These are phyloP conservation scores for Aramus guarauna DNA, from an alignment of 2,113 vertebrate species.

Conservation along the genomic window DNA sequence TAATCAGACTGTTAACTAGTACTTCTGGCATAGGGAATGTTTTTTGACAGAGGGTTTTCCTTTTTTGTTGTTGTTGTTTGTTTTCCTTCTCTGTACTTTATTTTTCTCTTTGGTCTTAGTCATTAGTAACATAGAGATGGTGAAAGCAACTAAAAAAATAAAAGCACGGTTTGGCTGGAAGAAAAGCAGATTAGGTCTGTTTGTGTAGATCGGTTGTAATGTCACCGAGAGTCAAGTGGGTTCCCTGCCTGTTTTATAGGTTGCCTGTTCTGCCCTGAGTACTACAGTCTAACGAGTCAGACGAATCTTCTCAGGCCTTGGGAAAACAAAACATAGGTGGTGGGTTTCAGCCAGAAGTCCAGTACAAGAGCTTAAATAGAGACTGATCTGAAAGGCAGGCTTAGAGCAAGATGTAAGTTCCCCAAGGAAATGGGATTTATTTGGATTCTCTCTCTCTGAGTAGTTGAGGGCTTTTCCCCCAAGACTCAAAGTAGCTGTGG, in stretches of 20 bases:
- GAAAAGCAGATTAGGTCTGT: constrained; percentile 69
- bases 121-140: neutral
- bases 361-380: neutral
- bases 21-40: neutral
- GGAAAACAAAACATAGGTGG: constrained; percentile 14
- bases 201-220: constrained; percentile 80
- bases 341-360: constrained; percentile 29
- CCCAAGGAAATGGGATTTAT: neutral
- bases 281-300: neutral
- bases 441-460: neutral
- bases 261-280: constrained; percentile 33
- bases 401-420: neutral
- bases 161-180: constrained; percentile 22
- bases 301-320: neutral
- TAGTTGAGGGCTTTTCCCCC: neutral
- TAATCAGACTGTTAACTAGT: neutral
- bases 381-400: neutral
- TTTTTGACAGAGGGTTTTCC: neutral
- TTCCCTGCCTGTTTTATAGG: constrained; percentile 55
- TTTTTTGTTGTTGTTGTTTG: neutral
- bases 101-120: constrained; percentile 34
- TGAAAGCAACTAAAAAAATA: neutral
- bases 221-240: constrained; percentile 74
- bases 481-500: neutral
- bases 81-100: neutral